Conservation (phyloP, 1,140 invertebrate genomes). For the Drosophila burlai region DNA sequence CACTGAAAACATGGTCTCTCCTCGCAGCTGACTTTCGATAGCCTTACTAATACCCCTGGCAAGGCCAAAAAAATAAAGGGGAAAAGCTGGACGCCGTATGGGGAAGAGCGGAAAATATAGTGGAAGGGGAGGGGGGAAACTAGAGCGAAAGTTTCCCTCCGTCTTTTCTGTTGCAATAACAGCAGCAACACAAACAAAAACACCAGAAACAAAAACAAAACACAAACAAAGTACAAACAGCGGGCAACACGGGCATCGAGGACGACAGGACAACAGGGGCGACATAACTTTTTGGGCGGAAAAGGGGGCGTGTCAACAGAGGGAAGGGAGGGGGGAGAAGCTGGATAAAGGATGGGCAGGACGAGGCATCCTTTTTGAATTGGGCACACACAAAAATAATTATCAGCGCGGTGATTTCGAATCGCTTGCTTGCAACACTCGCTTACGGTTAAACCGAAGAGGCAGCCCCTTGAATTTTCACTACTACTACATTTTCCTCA, state of each 20-base stretch:
- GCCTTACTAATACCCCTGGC: not conserved
- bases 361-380: conserved; percentile 25
- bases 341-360: not conserved
- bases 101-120: not conserved
- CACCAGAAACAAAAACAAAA: not conserved
- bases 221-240: not conserved
- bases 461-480: conserved; percentile 1
- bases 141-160: conserved; percentile 42
- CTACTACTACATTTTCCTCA: not conserved
- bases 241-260: not conserved
- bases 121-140: not conserved
- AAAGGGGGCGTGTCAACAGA: conserved; percentile 12
- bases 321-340: not conserved
- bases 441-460: conserved; percentile 39
- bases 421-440: conserved; percentile 69
- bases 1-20: not conserved
- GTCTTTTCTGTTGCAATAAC: conserved; percentile 31
- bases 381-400: conserved; percentile 70
- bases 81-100: not conserved
- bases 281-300: conserved; percentile 44
- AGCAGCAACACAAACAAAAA: conserved; percentile 17
- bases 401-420: conserved; percentile 67
- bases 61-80: not conserved
- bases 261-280: conserved; percentile 20
- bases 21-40: not conserved